Evolutionary conservation across 2,888 invertebrate species (phyloP).

Genomic region (Phaedon cochleariae): DNA sequence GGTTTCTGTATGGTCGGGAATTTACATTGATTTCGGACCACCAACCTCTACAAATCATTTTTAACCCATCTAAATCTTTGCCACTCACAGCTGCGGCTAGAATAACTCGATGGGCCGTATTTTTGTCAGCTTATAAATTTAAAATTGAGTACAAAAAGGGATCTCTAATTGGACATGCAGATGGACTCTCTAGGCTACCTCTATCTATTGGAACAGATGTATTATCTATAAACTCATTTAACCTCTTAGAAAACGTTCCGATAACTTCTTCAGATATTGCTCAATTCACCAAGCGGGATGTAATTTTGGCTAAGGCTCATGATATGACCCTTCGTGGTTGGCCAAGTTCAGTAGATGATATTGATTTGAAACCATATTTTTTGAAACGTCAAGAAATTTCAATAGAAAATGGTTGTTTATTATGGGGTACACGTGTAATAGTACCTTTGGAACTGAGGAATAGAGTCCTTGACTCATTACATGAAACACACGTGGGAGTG

Average conservation of each 20-base stretch:
- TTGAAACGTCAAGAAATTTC: neutral
- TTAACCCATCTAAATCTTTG: neutral
- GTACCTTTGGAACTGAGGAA: neutral
- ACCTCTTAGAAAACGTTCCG: neutral
- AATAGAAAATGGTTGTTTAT: neutral
- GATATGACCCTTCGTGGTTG: neutral
- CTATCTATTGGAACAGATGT: neutral
- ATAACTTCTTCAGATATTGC: neutral
- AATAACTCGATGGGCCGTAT: neutral
- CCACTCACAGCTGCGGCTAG: neutral
- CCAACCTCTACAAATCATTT: neutral
- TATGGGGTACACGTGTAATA: neutral
- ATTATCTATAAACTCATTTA: neutral
- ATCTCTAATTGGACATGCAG: neutral
- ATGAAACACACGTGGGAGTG: neutral
- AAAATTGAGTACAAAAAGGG: neutral
- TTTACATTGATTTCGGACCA: too few species aligned
- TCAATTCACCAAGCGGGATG: neutral
- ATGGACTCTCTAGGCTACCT: neutral
- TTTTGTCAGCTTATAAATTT: neutral
- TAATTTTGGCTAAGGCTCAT: neutral
- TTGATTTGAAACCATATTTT: neutral
- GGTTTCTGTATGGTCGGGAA: too few species aligned
- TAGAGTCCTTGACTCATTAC: neutral
- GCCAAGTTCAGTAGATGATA: neutral